Percentiles rank a stretch among this genome's conserved stretches.
phyloP scores from a whole-genome alignment of 2,888 invertebrate species.

The Ophioninae sp. region DNA sequence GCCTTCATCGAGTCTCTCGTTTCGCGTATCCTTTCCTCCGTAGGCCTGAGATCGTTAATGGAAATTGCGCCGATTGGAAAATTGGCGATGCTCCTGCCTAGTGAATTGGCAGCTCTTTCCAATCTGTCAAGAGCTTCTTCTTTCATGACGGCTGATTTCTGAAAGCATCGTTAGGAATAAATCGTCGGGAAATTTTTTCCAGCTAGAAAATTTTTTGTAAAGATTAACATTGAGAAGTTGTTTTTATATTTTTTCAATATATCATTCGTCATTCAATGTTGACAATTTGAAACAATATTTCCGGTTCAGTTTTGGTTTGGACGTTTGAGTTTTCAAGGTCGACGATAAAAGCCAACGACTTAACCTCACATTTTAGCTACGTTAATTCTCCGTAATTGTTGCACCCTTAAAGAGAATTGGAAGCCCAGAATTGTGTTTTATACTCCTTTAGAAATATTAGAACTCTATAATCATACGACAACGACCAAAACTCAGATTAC shows the following conservation, averaged over 20 bases:
- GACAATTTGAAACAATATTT: neutral
- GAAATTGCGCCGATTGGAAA: constrained; percentile 66
- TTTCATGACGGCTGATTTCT: constrained; percentile 39
- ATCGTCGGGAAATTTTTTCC: neutral
- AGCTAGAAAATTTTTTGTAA: neutral
- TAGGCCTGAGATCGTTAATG: constrained; percentile 63
- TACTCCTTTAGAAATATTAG: no score
- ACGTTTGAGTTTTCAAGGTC: neutral
- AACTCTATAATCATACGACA: no score
- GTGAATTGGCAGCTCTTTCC: constrained; percentile 39
- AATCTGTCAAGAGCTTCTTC: constrained; percentile 38
- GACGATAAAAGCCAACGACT: neutral
- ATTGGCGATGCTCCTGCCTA: constrained; percentile 56
- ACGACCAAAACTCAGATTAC: no score
- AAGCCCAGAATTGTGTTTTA: no score
- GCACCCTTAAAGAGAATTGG: no score
- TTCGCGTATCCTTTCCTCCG: constrained; percentile 62
- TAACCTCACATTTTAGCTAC: neutral
- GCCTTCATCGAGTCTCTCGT: constrained; percentile 53
- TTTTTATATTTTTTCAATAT: neutral
- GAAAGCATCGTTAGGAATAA: neutral
- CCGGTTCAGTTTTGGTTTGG: neutral
- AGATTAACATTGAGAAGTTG: neutral
- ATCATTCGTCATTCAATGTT: neutral
- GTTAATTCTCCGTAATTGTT: neutral